These are phyloP conservation scores for Arion vulgaris DNA, from an alignment of 1,140 invertebrate genomes.

Conservation along the genomic window DNA sequence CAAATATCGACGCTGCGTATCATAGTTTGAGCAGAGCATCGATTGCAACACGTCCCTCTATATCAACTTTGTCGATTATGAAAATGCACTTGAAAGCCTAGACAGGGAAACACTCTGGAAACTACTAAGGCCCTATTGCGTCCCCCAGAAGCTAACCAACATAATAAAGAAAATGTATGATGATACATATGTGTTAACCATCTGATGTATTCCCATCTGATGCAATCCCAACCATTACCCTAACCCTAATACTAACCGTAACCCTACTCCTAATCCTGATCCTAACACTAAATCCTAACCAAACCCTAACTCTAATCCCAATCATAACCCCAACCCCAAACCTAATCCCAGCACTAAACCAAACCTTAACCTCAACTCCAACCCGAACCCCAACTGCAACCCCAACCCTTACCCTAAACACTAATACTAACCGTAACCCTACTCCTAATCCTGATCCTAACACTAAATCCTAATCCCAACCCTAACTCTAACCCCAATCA, in stretches of 20 bases:
- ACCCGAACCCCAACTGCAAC: conserved; percentile 18
- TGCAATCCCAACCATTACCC: conserved; percentile 30
- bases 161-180: too few relatives aligned
- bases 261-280: conserved; percentile 6
- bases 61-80: too few relatives aligned
- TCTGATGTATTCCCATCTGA: too few relatives aligned
- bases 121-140: too few relatives aligned
- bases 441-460: conserved; percentile 48
- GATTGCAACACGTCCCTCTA: too few relatives aligned
- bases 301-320: conserved; percentile 33
- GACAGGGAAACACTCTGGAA: too few relatives aligned
- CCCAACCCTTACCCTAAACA: conserved; percentile 46
- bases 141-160: too few relatives aligned
- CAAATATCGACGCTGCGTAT: too few relatives aligned
- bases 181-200: too few relatives aligned
- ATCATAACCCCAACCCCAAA: conserved; percentile 33
- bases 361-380: conserved; percentile 32
- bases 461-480: conserved; percentile 31
- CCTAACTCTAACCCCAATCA: background rate
- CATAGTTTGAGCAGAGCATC: too few relatives aligned
- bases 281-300: conserved; percentile 12
- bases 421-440: conserved; percentile 49
- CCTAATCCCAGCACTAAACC: conserved; percentile 35
- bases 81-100: too few relatives aligned
- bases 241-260: conserved; percentile 17